Evolutionary conservation across 2,113 vertebrate genomes (phyloP), one percentile per base, ranked within the genome.

Genomic region (Misgurnus mizolepis): DNA sequence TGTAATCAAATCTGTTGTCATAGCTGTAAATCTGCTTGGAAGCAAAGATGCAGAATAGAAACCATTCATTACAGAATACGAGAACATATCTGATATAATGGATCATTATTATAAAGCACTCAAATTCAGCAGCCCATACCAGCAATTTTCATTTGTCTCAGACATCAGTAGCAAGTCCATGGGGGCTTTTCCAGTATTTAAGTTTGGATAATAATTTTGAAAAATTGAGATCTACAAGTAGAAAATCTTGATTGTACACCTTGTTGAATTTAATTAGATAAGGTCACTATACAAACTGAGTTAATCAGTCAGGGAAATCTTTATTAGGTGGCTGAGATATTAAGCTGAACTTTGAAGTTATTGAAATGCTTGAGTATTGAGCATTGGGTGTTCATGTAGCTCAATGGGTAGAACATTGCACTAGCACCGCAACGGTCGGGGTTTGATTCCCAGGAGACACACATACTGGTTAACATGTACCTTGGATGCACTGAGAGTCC

Each of bases 21-120:
- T 49, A 60, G 72, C 47, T 77, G 49, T 77, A 66, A 66, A 77
- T 66, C 27, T 66, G 6, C n/a, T 58, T 64, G 60, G 58, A 64
- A 66, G 50, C 62, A 77, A 66, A 66, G 75, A 66, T 18, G 10
- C 45, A 39, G 6, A 34, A 66, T 17, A 76, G 27, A 76, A 18
- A 71, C 56, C 27, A 49, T 49, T 79, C 49, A 64, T 70, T 62
- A 71, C 34, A n/a, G 6, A 62, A 61, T 34, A n/a, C 27, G 15
- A 64, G 39, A 39, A 60, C 56, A 50, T 9, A 18, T 72, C 45
- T 61, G 7, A 70, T 62, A 43, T 64, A 55, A 53, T 53, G 27
- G 43, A 40, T 62, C 49, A 53, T 49, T 70, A 71, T 71, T 8
- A 34, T 22, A 50, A 4, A 17, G 39, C 47, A 80, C 22, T 80